Base-by-base conservation (phyloP, 2,888 invertebrate genomes). In the Drosophila nr. perissopoda region DNA sequence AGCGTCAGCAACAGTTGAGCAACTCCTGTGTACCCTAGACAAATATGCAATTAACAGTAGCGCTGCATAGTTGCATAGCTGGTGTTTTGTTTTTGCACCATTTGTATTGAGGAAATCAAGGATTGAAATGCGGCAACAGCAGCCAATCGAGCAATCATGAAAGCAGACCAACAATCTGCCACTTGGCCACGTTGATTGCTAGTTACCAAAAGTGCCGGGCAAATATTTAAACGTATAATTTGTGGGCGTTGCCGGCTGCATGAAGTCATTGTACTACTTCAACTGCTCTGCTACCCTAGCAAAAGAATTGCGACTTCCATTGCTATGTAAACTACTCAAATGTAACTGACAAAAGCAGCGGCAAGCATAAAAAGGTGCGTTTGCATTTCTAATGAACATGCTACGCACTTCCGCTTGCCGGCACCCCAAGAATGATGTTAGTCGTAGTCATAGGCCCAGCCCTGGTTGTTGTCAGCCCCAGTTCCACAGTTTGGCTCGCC, bases 321-420 rank as follows among this genome's bases (percentile, higher is more conserved):
- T 71, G 77, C 67, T 68, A 65, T 60, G 79, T 57, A 69, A 83
- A 89, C 89, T 81, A 76, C 82, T 83, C 76, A 72, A 79, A 76
- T 74, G 75, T 73, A 73, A 73, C 80, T 73, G 73, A 79, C 80
- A 82, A 70, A 64, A 58, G 45, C 38, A 33, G 45, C 10, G 58
- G 38, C 78, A 57, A 69, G 56, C 78, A 80, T 78, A 85, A 89
- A 79, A 90, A 90, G 90, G 90, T 90, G 91, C 90, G 91, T 91
- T 91, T 90, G 91, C 90, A 90, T 90, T 90, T 87, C 91, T 84
- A 90, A 91, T 91, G 89, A 91, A 90, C 90, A 90, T 86, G 91
- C 91, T 91, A 90, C 90, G 90, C 90, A 90, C 90, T 90, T 90
- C 90, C 90, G 91, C 69, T 81, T 81, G 84, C 83, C 83, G 61